Conservation (phyloP, 2,888 invertebrate genomes). For the Protonemura montana region DNA sequence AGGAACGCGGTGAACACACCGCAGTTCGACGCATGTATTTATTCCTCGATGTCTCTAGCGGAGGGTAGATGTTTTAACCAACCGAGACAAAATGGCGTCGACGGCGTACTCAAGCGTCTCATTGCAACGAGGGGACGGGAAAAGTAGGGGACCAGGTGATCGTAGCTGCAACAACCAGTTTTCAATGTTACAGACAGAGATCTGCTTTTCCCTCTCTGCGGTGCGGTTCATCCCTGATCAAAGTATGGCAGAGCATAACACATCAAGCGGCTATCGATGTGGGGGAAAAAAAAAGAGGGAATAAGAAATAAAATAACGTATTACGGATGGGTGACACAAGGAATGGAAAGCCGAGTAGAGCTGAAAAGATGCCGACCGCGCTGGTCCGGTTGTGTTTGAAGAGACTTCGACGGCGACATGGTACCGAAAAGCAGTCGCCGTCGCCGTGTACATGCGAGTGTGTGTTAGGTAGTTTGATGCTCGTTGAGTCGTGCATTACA, state of each 20-base stretch:
- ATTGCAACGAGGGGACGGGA: background rate
- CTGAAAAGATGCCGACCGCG: background rate
- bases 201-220: background rate
- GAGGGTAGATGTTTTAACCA: background rate
- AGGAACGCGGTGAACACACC: background rate
- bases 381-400: background rate
- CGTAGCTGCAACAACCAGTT: background rate
- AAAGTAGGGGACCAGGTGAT: background rate
- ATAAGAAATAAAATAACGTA: constrained; percentile 3
- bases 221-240: constrained; percentile 1
- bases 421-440: background rate
- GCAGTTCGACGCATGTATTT: background rate
- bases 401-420: background rate
- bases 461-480: background rate
- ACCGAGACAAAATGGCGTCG: background rate
- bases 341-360: constrained; percentile 2
- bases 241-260: background rate
- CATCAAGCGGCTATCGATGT: background rate
- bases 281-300: background rate
- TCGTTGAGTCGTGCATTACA: background rate
- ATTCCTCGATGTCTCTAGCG: background rate
- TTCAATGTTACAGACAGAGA: background rate
- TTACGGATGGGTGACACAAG: background rate
- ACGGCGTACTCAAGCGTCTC: constrained; percentile 7
- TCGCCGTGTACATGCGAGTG: background rate